A percentile compares a stretch with the other conserved stretches of the same genome.
Conservation (phyloP, 2,888 invertebrate genomes). For the Metalampra italica region DNA sequence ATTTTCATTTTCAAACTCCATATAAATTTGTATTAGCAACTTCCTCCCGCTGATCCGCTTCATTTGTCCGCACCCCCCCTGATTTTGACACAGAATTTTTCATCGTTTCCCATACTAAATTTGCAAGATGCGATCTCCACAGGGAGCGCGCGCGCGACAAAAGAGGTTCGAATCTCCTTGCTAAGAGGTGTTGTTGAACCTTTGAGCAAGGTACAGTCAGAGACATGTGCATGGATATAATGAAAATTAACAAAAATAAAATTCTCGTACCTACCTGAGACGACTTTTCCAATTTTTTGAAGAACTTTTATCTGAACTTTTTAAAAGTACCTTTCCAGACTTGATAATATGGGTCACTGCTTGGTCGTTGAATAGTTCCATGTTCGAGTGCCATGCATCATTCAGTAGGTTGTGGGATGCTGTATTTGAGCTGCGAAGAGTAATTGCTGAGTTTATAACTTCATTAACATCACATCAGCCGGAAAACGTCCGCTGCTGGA, state of each 20-base stretch:
- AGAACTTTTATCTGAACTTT: slow-evolving; percentile 30
- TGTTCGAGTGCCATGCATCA: slow-evolving; percentile 40
- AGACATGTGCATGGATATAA: background rate
- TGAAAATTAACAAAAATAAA: background rate
- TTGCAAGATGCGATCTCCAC: too few relatives aligned
- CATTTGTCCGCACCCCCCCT: too few relatives aligned
- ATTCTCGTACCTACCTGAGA: slow-evolving; percentile 33
- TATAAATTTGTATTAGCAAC: too few relatives aligned
- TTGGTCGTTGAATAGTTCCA: slow-evolving; percentile 25
- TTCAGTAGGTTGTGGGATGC: slow-evolving; percentile 39
- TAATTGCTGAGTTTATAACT: background rate
- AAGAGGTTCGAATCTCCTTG: background rate
- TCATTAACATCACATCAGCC: background rate
- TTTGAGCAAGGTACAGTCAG: background rate
- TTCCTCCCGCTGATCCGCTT: too few relatives aligned
- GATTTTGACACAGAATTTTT: too few relatives aligned
- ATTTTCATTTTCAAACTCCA: too few relatives aligned
- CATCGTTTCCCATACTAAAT: too few relatives aligned
- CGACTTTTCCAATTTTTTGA: slow-evolving; percentile 46
- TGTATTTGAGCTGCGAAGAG: slow-evolving; percentile 43
- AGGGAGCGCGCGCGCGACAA: too few relatives aligned
- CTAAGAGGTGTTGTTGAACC: too few relatives aligned
- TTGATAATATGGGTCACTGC: slow-evolving; percentile 30
- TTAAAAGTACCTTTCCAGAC: slow-evolving; percentile 29
- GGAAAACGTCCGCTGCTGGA: too few relatives aligned